These are phyloP conservation scores for Cichladusa arquata DNA, from an alignment of 2,113 vertebrate species.

Conservation along the genomic window DNA sequence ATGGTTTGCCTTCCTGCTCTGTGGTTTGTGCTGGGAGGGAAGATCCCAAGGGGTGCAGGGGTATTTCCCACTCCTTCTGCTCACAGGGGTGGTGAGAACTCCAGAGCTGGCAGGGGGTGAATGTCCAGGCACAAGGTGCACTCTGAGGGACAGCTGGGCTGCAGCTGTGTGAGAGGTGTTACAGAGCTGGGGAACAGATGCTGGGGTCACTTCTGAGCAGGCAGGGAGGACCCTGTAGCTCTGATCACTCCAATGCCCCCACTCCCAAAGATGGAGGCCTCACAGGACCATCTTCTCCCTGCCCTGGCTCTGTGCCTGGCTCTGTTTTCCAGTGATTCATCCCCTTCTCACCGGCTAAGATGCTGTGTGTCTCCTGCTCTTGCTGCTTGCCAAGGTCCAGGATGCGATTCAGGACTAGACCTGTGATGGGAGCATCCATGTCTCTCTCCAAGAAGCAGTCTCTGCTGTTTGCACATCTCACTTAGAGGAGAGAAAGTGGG, in stretches of 20 bases:
- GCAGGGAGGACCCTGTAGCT: neutral
- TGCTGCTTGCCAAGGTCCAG: neutral
- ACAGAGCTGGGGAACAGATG: fast-evolving
- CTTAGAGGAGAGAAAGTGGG: neutral
- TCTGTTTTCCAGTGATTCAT: conserved; percentile 51
- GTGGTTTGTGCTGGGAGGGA: neutral
- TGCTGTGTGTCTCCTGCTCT: neutral
- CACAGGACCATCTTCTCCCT: neutral
- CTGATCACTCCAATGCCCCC: neutral
- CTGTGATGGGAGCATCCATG: neutral
- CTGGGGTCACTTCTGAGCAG: neutral
- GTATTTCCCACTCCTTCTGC: neutral
- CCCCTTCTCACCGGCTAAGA: neutral
- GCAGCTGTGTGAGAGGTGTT: neutral
- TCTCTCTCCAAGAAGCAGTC: neutral
- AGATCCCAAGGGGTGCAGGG: fast-evolving
- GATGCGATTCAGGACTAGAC: neutral
- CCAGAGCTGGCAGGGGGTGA: neutral
- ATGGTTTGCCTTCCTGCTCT: neutral
- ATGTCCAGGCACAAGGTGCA: neutral
- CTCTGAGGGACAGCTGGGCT: neutral
- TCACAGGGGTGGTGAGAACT: fast-evolving
- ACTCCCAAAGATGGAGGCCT: neutral
- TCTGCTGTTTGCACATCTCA: neutral
- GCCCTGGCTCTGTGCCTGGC: conserved; percentile 10